A percentile compares a stretch with the other conserved stretches of the same genome.
Evolutionary conservation across 1,140 invertebrate genomes (phyloP).

Genomic region (Lordiphosa mommai): DNA sequence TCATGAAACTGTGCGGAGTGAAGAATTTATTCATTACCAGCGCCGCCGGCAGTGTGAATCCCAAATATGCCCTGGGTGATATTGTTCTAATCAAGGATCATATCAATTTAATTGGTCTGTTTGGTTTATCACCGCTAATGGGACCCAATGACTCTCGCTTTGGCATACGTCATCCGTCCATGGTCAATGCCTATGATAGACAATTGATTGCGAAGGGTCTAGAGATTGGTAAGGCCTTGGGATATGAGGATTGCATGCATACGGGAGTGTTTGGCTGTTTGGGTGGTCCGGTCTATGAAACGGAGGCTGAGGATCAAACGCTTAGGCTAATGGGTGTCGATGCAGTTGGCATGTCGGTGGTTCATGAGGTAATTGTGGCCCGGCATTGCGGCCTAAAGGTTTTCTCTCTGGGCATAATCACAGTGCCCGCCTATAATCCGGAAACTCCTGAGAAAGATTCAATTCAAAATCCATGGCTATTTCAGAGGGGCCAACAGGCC

Average conservation of each 20-base stretch:
- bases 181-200: slow-evolving; percentile 92
- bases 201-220: slow-evolving; percentile 85
- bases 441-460: slow-evolving; percentile 87
- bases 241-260: slow-evolving; percentile 85
- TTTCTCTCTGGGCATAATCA: slow-evolving; percentile 94
- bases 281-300: slow-evolving; percentile 95
- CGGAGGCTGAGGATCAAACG: slow-evolving; percentile 91
- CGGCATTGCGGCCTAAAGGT: slow-evolving; percentile 93
- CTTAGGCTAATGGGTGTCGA: slow-evolving; percentile 91
- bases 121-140: slow-evolving; percentile 93
- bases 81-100: slow-evolving; percentile 98
- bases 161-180: slow-evolving; percentile 91
- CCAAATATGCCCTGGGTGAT: slow-evolving; percentile 91
- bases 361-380: slow-evolving; percentile 81
- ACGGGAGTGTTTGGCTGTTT: slow-evolving; percentile 95
- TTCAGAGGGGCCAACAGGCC: slow-evolving; percentile 80
- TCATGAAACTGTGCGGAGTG: slow-evolving; percentile 96
- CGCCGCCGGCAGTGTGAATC: slow-evolving; percentile 94
- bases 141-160: slow-evolving; percentile 96
- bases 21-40: slow-evolving; percentile 93
- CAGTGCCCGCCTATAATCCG: slow-evolving; percentile 85
- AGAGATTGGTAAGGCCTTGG: slow-evolving; percentile 86
- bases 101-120: slow-evolving; percentile 90
- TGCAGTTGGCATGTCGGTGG: slow-evolving; percentile 95
- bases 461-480: slow-evolving; percentile 29